Base-by-base conservation (phyloP, 2,113 vertebrate species). In the Poeciliopsis turrubarensis region DNA sequence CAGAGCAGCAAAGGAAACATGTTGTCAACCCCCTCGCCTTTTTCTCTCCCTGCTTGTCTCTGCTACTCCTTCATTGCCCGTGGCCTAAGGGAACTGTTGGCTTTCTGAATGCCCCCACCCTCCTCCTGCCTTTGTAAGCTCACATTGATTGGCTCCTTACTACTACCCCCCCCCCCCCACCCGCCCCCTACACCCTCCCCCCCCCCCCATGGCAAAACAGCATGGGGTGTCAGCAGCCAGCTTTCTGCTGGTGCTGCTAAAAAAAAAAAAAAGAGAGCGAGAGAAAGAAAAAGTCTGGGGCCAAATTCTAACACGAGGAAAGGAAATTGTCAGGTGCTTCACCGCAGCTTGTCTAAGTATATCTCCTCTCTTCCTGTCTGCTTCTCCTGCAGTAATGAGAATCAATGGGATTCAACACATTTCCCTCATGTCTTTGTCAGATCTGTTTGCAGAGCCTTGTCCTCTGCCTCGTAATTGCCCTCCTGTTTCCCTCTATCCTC, bases 41-140 rank as follows among this genome's bases (percentile, higher is more conserved):
- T 67, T 62, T 81, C 76, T 72, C 78, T 79, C 80, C 68, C 70
- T 80, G 85, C 72, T 85, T 87, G 75, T 85, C 87, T 85, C 79
- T 86, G 73, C 81, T 81, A 68, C 82, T 77, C 85, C 87, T 83
- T 90, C 83, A 69, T 87, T 77, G 82, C 86, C 83, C 61, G 27
- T 89, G 90, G 91, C 92, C 92, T 90, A 68, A 67, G 93, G 92
- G 90, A 94, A 92, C 90, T 87, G 91, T 92, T 93, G 91, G 88
- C 90, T 93, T 90, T 92, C 86, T 90, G 89, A 93, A 92, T 78
- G 88, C 89, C 86, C 82, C 87, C 84, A 84, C 84, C 77, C 82
- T 80, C 83, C 81, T 86, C 85, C 86, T 80, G 77, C 82, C 81
- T 93, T 90, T 93, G 88, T 93, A 90, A 92, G 83, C 86, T 88